Base-by-base conservation (phyloP, 1,140 invertebrate genomes). In the Helicoverpa armigera region DNA sequence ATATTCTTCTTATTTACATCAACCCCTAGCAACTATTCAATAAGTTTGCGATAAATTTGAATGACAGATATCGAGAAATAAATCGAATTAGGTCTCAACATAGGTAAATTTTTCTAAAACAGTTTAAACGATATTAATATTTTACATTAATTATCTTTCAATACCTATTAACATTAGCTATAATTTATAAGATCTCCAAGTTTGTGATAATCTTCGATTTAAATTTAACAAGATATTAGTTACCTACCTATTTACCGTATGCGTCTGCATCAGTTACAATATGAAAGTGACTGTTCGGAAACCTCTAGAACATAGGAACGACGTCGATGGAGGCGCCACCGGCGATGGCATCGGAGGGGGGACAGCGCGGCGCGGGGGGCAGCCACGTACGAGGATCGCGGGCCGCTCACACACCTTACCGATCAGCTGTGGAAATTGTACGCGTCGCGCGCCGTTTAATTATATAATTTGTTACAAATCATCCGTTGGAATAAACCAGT, bases 31-130 rank as follows among this genome's bases (percentile, higher is more conserved):
- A 90, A 89, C 92, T 92, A 92, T 84, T 85, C 79, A 91, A 91
- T 93, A 90, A 84, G 79, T 88, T 88, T 89, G 87, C 86, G 86
- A 92, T 87, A 84, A 89, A 91, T 87, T 87, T 87, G 83, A 88
- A 91, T 89, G 91, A 90, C 84, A 87, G 84, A 89, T 85, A 88
- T 87, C 79, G 82, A 85, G 88, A 93, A 94, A 91, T 80, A 90
- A 94, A 94, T 89, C 83, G 87, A 90, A 88, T 90, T 87, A 90
- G 88, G 85, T 90, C 23, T 91, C 86, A 94, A 94, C 93, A 89
- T 91, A 94, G 92, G 92, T 94, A 94, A 93, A 94, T 94, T 94
- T 94, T 93, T 94, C 93, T 94, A 94, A 94, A 94, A 94, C 91
- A 90, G 87, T 90, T 43, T 85, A 91, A 93, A 92, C 88, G 85